Conservation (phyloP, 2,797 vertebrate species). For the Muscicapa striata region DNA sequence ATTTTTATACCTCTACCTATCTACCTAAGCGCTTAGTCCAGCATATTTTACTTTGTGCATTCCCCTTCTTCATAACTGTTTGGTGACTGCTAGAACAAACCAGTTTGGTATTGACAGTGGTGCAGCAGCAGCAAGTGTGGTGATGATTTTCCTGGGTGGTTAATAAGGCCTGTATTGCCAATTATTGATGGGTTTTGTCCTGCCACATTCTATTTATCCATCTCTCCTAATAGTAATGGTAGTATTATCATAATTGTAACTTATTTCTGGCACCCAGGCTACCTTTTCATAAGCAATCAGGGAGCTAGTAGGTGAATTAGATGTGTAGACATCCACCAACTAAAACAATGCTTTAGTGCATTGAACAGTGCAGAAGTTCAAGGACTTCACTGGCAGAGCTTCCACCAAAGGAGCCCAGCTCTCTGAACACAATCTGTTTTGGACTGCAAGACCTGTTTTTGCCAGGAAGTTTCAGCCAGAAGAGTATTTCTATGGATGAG, state of each 20-base stretch:
- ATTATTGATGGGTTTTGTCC: not conserved
- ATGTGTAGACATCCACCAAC: not conserved
- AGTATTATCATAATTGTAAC: not conserved
- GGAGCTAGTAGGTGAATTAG: not conserved
- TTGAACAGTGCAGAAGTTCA: not conserved
- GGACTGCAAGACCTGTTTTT: not conserved
- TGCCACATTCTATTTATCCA: not conserved
- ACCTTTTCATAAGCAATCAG: not conserved
- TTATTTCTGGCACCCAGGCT: not conserved
- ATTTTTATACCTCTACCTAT: not conserved
- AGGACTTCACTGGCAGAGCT: not conserved
- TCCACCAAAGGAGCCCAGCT: not conserved
- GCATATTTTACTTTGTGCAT: not conserved
- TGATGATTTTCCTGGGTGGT: not conserved
- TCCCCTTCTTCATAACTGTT: not conserved
- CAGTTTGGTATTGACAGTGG: rapidly evolving
- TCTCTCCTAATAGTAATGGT: not conserved
- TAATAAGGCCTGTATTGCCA: not conserved
- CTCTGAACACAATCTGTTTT: not conserved
- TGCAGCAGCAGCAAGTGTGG: not conserved
- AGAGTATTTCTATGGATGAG: not conserved
- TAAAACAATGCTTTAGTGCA: not conserved
- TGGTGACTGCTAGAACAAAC: not conserved
- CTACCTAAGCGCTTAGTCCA: not conserved
- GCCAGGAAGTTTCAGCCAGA: not conserved